These are phyloP conservation scores for Orthosia incerta DNA, from an alignment of 2,888 invertebrate genomes.

Conservation along the genomic window DNA sequence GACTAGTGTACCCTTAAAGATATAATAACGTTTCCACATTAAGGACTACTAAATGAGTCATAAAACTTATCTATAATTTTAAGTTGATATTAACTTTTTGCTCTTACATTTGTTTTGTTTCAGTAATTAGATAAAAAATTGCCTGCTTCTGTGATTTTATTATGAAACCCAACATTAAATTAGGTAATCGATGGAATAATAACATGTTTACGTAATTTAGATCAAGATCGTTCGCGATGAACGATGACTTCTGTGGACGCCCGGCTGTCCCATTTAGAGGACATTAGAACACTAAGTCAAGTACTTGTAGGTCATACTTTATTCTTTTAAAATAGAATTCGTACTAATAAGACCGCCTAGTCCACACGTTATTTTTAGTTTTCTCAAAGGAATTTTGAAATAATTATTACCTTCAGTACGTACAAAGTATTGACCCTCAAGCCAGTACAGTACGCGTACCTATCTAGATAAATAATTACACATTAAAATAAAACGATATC, in stretches of 20 bases:
- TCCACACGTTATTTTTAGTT: background rate
- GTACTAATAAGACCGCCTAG: background rate
- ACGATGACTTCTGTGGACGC: no score
- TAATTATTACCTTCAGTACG: conserved; percentile 11
- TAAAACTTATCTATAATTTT: conserved; percentile 12
- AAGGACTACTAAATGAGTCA: no score
- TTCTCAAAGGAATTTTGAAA: background rate
- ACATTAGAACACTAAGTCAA: no score
- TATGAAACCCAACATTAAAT: no score
- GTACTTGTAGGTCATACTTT: background rate
- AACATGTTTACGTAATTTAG: background rate
- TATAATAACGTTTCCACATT: no score
- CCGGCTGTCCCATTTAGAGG: no score
- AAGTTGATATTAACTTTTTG: conserved; percentile 1
- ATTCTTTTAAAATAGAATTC: background rate
- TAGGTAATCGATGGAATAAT: background rate
- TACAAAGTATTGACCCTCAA: conserved; percentile 23
- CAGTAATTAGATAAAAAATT: no score
- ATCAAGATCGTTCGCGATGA: no score
- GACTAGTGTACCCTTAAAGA: no score
- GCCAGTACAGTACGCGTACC: conserved; percentile 38
- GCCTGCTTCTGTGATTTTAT: no score
- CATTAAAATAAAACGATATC: conserved; percentile 71
- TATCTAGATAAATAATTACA: conserved; percentile 65
- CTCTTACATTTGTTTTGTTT: background rate